A percentile compares a stretch with the other conserved stretches of the same genome.
phyloP scores from a whole-genome alignment of 2,113 vertebrate genomes.

The Anguilla rostrata region DNA sequence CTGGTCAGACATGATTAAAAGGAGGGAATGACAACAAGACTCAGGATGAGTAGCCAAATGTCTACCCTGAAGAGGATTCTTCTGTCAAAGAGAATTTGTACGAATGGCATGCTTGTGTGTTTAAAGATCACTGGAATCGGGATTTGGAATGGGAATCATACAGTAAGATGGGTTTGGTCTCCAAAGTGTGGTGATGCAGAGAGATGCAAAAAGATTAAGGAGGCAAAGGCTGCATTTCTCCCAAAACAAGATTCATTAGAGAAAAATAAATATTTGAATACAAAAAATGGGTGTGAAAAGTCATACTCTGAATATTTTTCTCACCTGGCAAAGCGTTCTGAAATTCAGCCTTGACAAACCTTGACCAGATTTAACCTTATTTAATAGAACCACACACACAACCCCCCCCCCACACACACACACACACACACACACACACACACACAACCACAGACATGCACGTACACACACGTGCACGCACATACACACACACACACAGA shows the following conservation, averaged over 20 bases:
- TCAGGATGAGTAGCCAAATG: background rate
- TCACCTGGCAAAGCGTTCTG: background rate
- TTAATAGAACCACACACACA: background rate
- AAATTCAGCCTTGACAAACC: background rate
- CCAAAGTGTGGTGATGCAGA: background rate
- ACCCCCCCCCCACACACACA: background rate
- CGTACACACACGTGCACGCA: too few species aligned
- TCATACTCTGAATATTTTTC: background rate
- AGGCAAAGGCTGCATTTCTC: constrained; percentile 10
- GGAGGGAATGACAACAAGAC: background rate
- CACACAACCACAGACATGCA: too few species aligned
- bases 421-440: too few species aligned
- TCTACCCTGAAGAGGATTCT: background rate
- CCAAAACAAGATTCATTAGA: background rate
- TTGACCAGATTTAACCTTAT: background rate
- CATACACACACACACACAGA: too few species aligned
- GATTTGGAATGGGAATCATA: background rate
- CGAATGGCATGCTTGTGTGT: background rate
- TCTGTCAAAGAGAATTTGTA: background rate
- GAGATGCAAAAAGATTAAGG: background rate
- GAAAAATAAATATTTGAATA: background rate
- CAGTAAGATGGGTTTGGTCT: background rate
- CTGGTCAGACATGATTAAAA: background rate
- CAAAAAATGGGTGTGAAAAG: background rate
- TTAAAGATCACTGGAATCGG: background rate